Conservation (phyloP, 2,888 invertebrate genomes). For the Lithophane leautieri region DNA sequence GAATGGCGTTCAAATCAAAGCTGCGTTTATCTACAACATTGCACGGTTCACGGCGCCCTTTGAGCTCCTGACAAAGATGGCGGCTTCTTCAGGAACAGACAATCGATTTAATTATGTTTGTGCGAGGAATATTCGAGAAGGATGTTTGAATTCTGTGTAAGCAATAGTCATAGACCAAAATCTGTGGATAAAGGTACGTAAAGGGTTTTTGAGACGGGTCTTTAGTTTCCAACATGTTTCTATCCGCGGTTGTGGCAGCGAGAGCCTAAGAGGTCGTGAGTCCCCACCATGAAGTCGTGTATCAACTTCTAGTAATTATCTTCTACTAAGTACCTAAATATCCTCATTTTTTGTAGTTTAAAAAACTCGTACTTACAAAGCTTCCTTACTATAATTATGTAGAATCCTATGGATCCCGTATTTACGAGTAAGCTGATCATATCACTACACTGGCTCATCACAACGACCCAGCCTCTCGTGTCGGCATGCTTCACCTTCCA, state of each 20-base stretch:
- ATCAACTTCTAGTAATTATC: neutral
- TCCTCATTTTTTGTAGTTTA: neutral
- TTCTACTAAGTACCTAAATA: neutral
- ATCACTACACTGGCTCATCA: no score
- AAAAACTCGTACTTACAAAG: neutral
- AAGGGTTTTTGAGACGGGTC: neutral
- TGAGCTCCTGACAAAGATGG: slow-evolving; percentile 48
- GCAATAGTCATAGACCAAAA: neutral
- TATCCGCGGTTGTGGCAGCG: no score
- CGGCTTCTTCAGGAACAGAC: slow-evolving; percentile 16
- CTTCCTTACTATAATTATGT: neutral
- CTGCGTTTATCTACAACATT: slow-evolving; percentile 56
- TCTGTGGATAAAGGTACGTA: neutral
- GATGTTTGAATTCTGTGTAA: slow-evolving; percentile 5
- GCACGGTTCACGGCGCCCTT: slow-evolving; percentile 53
- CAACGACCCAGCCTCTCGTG: no score
- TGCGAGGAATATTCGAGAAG: slow-evolving; percentile 1
- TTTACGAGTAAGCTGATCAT: no score
- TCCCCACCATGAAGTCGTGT: neutral
- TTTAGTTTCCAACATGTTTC: no score
- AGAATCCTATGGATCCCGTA: no score
- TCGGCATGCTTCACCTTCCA: no score
- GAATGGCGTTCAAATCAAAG: slow-evolving; percentile 60
- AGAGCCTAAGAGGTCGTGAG: neutral
- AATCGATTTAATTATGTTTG: slow-evolving; percentile 46